Evolutionary conservation across 2,113 vertebrate genomes (phyloP), one percentile per base, ranked within the genome.

Genomic region (Gallinago paraguaiae): DNA sequence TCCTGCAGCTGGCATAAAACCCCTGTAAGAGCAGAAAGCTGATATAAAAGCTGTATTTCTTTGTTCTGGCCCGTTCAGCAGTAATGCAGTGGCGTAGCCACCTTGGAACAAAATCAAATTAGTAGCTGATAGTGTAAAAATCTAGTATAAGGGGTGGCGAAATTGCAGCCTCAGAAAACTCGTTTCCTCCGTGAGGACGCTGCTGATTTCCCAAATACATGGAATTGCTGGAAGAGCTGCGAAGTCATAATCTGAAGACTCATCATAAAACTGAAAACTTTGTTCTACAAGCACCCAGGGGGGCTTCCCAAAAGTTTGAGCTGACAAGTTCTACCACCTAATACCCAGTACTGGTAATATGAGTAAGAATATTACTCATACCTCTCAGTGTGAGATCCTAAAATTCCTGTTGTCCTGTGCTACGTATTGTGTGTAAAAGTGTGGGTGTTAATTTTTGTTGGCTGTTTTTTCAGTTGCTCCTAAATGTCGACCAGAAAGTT

Each of bases 401-500:
- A 89, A 84, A 77, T n/a, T 54, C 33, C n/a, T 51, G 7, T 39
- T 74, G 24, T 39, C 10, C 20, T 74, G 31, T 79, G 6, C 19
- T 65, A 45, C 4, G 28, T 5, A 31, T 9, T 17, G 2, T 67
- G 4, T 65, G 17, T 43, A 35, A 63, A 85, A 77, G 3, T n/a
- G 13, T 45, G 23, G 27, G 39, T 0, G 1, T 50, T 61, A 10
- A 13, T 70, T 65, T 83, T 76, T 65, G 51, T 18, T 5, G 1
- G 1, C 35, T 61, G 17, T 81, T 87, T 89, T 77, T 74, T 60
- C 35, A 53, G 35, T 90, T 86, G 35, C 24, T 90, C 15, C 24
- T 9, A n/a, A 67, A 56, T 81, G 45, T 70, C 71, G 43, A 86
- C 43, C 30, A 78, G 43, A 95, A 90, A 88, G 25, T 60, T 93